phyloP scores from a whole-genome alignment of 2,888 invertebrate genomes.

The Rutpela maculata region DNA sequence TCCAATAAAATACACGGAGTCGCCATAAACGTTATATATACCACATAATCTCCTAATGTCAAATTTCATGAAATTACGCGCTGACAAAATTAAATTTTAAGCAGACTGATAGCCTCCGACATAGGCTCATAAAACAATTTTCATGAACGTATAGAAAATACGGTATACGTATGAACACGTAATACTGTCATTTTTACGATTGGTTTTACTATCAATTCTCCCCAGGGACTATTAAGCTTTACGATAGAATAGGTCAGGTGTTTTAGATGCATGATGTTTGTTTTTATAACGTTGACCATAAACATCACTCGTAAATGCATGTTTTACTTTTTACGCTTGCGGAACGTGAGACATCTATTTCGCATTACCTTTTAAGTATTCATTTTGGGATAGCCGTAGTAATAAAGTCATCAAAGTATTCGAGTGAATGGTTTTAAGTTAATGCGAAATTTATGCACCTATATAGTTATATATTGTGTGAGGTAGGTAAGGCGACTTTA shows the following conservation, averaged over 20 bases:
- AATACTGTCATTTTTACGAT: constrained; percentile 67
- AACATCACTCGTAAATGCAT: constrained; percentile 66
- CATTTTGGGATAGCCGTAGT: constrained; percentile 20
- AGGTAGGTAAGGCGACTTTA: neutral
- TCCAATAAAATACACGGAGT: neutral
- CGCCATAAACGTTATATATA: neutral
- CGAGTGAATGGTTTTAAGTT: constrained; percentile 18
- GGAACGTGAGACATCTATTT: constrained; percentile 36
- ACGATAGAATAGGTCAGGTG: constrained; percentile 69
- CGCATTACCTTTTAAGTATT: constrained; percentile 39
- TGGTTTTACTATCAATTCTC: constrained; percentile 71
- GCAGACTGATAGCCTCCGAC: constrained; percentile 21
- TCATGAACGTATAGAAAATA: constrained; percentile 47
- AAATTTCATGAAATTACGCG: constrained; percentile 14
- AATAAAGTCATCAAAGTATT: constrained; percentile 35
- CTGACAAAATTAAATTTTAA: constrained; percentile 40
- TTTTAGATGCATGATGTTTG: constrained; percentile 62
- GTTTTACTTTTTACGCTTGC: constrained; percentile 56
- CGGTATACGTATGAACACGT: constrained; percentile 58
- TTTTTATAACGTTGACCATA: constrained; percentile 68
- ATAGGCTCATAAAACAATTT: constrained; percentile 53
- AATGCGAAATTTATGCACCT: constrained; percentile 13
- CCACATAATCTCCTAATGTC: neutral
- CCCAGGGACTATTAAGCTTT: constrained; percentile 69
- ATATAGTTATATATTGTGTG: neutral